phyloP scores from a whole-genome alignment of 2,888 invertebrate species.

The Hipparchia semele region DNA sequence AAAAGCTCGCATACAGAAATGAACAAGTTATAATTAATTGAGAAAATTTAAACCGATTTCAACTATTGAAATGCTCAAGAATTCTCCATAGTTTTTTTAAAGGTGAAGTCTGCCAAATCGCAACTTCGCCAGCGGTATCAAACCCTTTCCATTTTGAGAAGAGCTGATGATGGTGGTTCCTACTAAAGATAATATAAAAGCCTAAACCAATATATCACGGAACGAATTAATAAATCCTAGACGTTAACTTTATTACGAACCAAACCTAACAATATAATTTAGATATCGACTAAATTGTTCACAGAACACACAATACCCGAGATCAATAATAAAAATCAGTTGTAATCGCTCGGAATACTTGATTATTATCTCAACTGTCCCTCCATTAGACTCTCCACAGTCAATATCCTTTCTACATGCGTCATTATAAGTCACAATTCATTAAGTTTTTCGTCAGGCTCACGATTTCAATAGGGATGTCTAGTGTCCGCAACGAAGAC shows the following conservation, averaged over 20 bases:
- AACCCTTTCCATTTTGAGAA: too few relatives aligned
- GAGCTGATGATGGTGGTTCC: too few relatives aligned
- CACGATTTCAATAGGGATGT: conserved; percentile 78
- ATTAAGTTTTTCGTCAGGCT: conserved; percentile 79
- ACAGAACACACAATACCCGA: conserved; percentile 8
- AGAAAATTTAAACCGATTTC: too few relatives aligned
- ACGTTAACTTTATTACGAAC: background rate
- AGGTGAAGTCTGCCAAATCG: too few relatives aligned
- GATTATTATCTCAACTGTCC: conserved; percentile 34
- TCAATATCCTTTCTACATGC: conserved; percentile 67
- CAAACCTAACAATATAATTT: background rate
- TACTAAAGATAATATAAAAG: too few relatives aligned
- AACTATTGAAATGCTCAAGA: too few relatives aligned
- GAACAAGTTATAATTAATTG: too few relatives aligned
- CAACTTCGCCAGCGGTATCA: too few relatives aligned
- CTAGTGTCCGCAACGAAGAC: conserved; percentile 74
- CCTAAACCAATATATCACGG: too few relatives aligned
- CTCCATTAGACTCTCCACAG: conserved; percentile 51
- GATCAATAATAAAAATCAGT: conserved; percentile 29
- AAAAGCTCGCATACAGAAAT: too few relatives aligned
- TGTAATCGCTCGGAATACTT: conserved; percentile 31
- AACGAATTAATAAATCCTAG: too few relatives aligned
- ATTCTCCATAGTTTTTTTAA: too few relatives aligned
- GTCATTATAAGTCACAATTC: conserved; percentile 81
- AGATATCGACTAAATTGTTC: conserved; percentile 4